Evolutionary conservation across 2,113 vertebrate genomes (phyloP).

Genomic region (Engraulis encrasicolus): DNA sequence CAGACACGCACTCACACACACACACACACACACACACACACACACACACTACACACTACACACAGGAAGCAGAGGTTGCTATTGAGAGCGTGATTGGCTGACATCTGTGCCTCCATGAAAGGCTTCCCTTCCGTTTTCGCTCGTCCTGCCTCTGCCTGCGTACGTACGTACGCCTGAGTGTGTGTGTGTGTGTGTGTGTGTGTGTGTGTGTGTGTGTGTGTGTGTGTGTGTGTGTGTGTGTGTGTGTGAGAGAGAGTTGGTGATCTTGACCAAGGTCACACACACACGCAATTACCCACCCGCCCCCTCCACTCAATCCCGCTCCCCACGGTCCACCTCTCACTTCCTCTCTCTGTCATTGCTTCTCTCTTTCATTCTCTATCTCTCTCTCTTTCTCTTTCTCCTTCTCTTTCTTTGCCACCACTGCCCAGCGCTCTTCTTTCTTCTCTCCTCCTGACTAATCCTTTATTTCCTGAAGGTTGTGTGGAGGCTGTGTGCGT

Average conservation of each 20-base stretch:
- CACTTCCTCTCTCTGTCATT: no score
- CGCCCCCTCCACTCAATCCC: no score
- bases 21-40: not conserved
- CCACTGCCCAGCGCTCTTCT: no score
- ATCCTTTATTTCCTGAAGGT: no score
- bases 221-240: not conserved
- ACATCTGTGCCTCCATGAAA: not conserved
- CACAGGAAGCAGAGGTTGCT: not conserved
- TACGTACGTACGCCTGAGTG: no score
- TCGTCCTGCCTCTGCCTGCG: constrained; percentile 6
- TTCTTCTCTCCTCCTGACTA: no score
- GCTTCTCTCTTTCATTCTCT: no score
- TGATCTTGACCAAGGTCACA: constrained; percentile 17
- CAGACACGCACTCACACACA: not conserved
- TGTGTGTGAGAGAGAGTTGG: not conserved
- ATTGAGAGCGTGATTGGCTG: not conserved
- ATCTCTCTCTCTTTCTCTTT: no score
- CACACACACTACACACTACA: not conserved
- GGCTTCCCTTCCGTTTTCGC: not conserved
- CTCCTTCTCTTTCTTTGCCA: no score
- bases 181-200: no score
- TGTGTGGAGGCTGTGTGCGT: no score
- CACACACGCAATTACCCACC: not conserved
- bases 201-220: not conserved
- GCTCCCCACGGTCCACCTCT: no score